Conservation (phyloP, 2,888 invertebrate species). For the Laothoe populi region DNA sequence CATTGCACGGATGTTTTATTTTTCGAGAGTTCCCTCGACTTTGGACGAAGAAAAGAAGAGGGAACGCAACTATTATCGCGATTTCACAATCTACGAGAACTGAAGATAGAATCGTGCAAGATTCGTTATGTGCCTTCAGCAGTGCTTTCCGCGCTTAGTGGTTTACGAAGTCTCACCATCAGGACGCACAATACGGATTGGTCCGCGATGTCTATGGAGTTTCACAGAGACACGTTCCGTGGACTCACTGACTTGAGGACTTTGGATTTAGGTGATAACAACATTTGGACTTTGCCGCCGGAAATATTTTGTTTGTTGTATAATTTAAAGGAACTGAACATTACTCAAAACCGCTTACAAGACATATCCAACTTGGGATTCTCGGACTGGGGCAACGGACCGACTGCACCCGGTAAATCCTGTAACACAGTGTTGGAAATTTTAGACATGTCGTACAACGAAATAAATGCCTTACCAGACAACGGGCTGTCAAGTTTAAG, state of each 20-base stretch:
- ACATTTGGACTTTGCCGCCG: conserved; percentile 90
- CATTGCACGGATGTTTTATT: conserved; percentile 90
- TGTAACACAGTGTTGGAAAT: conserved; percentile 89
- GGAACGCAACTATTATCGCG: conserved; percentile 85
- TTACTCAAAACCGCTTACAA: conserved; percentile 91
- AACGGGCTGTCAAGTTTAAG: conserved; percentile 89
- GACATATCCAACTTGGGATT: conserved; percentile 91
- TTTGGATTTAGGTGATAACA: conserved; percentile 90
- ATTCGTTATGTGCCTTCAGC: conserved; percentile 89
- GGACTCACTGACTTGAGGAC: conserved; percentile 87
- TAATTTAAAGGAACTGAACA: conserved; percentile 88
- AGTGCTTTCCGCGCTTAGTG: conserved; percentile 87
- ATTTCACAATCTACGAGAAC: conserved; percentile 87
- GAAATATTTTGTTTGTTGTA: conserved; percentile 90
- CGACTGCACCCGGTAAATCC: conserved; percentile 87
- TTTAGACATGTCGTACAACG: conserved; percentile 90
- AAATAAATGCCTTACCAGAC: conserved; percentile 88
- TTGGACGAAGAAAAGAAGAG: conserved; percentile 80
- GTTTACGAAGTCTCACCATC: conserved; percentile 87
- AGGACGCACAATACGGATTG: conserved; percentile 92
- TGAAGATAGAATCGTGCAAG: conserved; percentile 91
- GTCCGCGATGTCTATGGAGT: conserved; percentile 91
- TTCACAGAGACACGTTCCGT: conserved; percentile 89
- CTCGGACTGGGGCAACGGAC: conserved; percentile 89
- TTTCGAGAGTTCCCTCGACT: conserved; percentile 88